phyloP scores from a whole-genome alignment of 2,888 invertebrate species.

The Spodoptera picta region DNA sequence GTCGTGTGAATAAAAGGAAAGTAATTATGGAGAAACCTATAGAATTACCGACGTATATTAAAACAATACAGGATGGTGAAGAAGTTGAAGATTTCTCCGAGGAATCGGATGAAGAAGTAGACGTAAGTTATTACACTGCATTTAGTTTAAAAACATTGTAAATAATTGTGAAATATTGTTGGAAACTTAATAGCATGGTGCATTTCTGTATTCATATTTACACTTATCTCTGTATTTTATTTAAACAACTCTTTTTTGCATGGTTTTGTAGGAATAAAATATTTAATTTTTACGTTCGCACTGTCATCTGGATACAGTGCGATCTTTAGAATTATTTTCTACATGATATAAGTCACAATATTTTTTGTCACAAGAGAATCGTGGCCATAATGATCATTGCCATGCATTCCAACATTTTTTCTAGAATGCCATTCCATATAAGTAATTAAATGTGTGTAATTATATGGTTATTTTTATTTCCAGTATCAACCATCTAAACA shows the following conservation, averaged over 20 bases:
- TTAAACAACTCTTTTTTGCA: no score
- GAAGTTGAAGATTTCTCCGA: conserved; percentile 94
- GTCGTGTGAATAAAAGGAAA: conserved; percentile 35
- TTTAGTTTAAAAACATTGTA: conserved; percentile 33
- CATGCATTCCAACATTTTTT: no score
- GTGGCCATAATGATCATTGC: no score
- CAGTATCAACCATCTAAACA: conserved; percentile 95
- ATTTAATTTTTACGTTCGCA: no score
- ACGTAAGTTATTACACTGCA: conserved; percentile 83
- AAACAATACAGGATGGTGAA: conserved; percentile 95
- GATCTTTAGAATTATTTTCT: no score
- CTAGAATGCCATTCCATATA: no score
- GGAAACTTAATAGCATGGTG: neutral
- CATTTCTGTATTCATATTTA: no score
- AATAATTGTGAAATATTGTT: neutral
- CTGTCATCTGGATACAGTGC: no score
- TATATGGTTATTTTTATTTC: conserved; percentile 55
- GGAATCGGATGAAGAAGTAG: conserved; percentile 94
- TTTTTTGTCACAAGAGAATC: no score
- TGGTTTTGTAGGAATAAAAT: no score
- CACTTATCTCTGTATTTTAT: no score
- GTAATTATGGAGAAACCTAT: conserved; percentile 66
- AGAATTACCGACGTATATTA: conserved; percentile 90
- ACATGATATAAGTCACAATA: no score
- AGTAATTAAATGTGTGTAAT: neutral